Percentiles rank a stretch among this genome's conserved stretches.
phyloP scores from a whole-genome alignment of 2,888 invertebrate species.

The Drosophila leonis region DNA sequence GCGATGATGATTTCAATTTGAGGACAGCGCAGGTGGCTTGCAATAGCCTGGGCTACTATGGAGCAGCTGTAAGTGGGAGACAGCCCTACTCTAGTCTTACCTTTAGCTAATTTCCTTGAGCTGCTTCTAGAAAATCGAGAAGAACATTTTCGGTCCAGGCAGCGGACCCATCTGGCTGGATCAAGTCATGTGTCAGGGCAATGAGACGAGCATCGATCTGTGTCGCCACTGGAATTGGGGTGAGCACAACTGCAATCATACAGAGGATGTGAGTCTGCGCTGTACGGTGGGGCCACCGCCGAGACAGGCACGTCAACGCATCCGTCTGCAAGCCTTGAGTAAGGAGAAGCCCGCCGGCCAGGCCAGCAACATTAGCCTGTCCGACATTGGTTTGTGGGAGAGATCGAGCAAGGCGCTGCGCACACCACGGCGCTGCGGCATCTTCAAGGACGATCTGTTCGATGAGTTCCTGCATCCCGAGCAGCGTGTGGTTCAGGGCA shows the following conservation, averaged over 20 bases:
- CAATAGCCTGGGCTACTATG: constrained; percentile 87
- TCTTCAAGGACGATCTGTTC: constrained; percentile 78
- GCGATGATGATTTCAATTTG: constrained; percentile 91
- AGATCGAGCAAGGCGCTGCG: constrained; percentile 83
- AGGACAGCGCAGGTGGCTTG: constrained; percentile 89
- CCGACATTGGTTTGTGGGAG: constrained; percentile 82
- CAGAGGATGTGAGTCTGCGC: constrained; percentile 89
- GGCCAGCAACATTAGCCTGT: constrained; percentile 35
- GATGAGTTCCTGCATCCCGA: constrained; percentile 86
- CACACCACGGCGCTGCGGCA: constrained; percentile 86
- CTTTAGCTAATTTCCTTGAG: background rate
- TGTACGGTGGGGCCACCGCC: constrained; percentile 79
- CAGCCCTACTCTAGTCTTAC: no score
- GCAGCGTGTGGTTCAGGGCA: constrained; percentile 88
- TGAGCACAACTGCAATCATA: constrained; percentile 90
- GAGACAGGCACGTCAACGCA: constrained; percentile 26
- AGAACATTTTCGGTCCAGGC: constrained; percentile 84
- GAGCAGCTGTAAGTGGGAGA: constrained; percentile 83
- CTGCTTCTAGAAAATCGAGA: constrained; percentile 75
- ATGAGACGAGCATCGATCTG: constrained; percentile 88
- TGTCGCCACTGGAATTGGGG: constrained; percentile 90
- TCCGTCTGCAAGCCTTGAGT: constrained; percentile 17
- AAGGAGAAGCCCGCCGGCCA: background rate
- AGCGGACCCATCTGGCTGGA: constrained; percentile 90
- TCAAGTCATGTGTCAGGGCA: constrained; percentile 89